These are phyloP conservation scores for Rotaria macrura DNA, from an alignment of 2,888 invertebrate genomes.

Conservation along the genomic window DNA sequence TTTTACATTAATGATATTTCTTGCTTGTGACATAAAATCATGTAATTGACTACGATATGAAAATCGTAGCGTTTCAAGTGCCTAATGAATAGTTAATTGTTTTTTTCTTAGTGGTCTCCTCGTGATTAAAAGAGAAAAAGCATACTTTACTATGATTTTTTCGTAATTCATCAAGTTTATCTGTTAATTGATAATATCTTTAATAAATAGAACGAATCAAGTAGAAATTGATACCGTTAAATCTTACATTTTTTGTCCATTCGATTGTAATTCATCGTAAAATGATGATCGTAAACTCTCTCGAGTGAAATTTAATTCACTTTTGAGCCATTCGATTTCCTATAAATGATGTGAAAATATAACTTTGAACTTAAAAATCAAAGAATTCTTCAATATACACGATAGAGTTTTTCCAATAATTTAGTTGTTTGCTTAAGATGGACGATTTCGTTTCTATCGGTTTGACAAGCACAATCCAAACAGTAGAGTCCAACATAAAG, in stretches of 20 bases:
- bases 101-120: too few relatives aligned
- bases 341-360: background rate
- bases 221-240: background rate
- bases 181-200: slow-evolving; percentile 8
- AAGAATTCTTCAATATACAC: background rate
- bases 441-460: background rate
- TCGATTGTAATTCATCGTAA: background rate
- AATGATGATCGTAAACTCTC: background rate
- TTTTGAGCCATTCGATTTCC: background rate
- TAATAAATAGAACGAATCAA: background rate
- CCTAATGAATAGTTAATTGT: background rate
- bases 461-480: background rate
- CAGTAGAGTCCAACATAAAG: background rate
- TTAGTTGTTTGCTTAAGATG: background rate
- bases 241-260: background rate
- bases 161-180: background rate
- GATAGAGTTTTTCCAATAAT: background rate
- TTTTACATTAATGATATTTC: slow-evolving; percentile 12
- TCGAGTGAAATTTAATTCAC: slow-evolving; percentile 2
- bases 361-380: background rate
- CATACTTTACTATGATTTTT: background rate
- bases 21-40: slow-evolving; percentile 17
- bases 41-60: slow-evolving; percentile 23
- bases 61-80: background rate
- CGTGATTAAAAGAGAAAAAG: too few relatives aligned